Percentiles rank a stretch among this genome's conserved stretches.
Evolutionary conservation across 2,797 vertebrate species (phyloP).

Genomic region (Pristis pectinata): DNA sequence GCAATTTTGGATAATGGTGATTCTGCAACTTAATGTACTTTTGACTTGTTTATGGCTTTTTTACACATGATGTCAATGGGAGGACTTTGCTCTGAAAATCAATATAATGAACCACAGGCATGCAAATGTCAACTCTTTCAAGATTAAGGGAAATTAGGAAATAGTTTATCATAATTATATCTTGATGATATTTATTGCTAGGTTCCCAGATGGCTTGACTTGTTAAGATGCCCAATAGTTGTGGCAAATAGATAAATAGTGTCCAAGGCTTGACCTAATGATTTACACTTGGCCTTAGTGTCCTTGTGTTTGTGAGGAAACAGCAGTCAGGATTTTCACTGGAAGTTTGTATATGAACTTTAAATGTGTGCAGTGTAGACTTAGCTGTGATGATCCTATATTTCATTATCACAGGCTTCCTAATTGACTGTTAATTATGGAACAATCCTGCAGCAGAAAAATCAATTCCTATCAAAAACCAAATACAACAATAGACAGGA

Average conservation of each 20-base stretch:
- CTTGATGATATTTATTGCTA: not conserved
- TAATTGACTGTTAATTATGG: not conserved
- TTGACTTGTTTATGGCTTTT: not conserved
- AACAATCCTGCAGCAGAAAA: not conserved
- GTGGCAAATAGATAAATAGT: not conserved
- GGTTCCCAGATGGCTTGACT: not conserved
- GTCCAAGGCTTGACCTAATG: not conserved
- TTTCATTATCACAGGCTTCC: not conserved
- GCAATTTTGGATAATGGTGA: not conserved
- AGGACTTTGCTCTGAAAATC: not conserved
- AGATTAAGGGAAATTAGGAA: not conserved
- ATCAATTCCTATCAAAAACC: not conserved
- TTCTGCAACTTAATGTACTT: not conserved
- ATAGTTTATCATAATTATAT: not conserved
- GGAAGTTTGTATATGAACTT: not conserved
- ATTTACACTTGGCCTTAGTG: not conserved
- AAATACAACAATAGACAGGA: not conserved
- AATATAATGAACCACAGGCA: not conserved
- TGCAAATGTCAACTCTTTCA: constrained; percentile 13
- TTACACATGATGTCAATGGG: not conserved
- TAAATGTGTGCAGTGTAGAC: not conserved
- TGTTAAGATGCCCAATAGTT: not conserved
- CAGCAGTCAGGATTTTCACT: not conserved
- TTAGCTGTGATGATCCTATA: not conserved
- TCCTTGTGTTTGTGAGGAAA: not conserved